Evolutionary conservation across 2,888 invertebrate genomes (phyloP), one percentile per base, ranked within the genome.

Genomic region (Sepioteuthis lessoniana): DNA sequence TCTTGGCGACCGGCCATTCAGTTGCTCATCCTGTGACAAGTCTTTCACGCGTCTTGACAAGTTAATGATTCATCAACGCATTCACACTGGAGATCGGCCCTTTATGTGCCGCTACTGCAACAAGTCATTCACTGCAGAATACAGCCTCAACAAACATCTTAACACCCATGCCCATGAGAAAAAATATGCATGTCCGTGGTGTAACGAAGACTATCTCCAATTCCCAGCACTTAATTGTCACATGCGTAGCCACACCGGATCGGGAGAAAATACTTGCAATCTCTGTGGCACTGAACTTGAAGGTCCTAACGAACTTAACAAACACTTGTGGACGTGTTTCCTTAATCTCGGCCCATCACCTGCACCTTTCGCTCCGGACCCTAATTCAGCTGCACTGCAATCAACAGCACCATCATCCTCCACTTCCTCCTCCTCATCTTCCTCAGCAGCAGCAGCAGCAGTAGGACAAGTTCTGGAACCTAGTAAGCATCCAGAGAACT

Each of bases 131-230:
- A 91, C 91, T 25, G 91, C 91, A 25, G 91, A 38, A 31, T 91
- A 91, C 25, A 46, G 91, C 91, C 91, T 91, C 91, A 91, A 91
- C 91, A 91, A 91, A 91, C 91, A 91, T 37, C 28, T 91, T 19
- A 91, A 91, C 42, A 91, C 91, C 4, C 91, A 91, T 37, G 38
- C 91, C 35, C 91, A 91, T 38, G 91, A 91, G 31, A 91, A 91
- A 38, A 91, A 91, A 7, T 91, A 91, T 38, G 91, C 91, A 38
- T 91, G 91, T 42, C 91, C 91, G 21, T 91, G 91, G 91, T 91
- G 91, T n/a, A 46, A 28, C 28, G 91, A 91, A 10, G 91, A 91
- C 91, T 91, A 91, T 38, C 91, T 91, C 16, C 91, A 91, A n/a
- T 91, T 91, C 46, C 91, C 91, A 46, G 91, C 91, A 16, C 91